A percentile compares a stretch with the other conserved stretches of the same genome.
These are phyloP conservation scores for Belgica antarctica DNA, from an alignment of 2,888 invertebrate species.

Conservation along the genomic window DNA sequence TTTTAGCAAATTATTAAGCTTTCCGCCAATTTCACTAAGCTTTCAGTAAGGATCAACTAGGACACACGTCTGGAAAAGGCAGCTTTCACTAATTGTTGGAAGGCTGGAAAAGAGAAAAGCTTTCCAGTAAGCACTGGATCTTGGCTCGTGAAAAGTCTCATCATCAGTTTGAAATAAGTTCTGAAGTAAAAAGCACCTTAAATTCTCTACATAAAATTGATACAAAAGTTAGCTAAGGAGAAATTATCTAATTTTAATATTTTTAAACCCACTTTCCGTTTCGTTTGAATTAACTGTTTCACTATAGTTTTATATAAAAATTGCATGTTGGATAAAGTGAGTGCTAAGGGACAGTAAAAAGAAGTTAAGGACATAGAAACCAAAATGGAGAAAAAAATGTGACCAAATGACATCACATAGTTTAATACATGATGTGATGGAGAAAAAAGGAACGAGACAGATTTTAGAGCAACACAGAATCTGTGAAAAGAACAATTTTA, in stretches of 20 bases:
- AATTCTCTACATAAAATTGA: conserved; percentile 11
- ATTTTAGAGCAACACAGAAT: neutral
- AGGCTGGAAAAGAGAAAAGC: too few relatives aligned
- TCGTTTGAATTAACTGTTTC: conserved; percentile 1
- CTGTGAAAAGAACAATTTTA: conserved; percentile 4
- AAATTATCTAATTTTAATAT: neutral
- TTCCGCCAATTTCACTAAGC: too few relatives aligned
- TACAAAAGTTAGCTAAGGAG: too few relatives aligned
- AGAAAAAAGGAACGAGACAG: neutral
- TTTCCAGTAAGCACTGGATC: too few relatives aligned
- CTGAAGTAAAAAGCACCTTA: conserved; percentile 9
- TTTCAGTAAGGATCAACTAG: too few relatives aligned
- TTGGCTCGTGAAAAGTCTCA: too few relatives aligned
- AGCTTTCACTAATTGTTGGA: too few relatives aligned
- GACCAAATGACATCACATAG: neutral
- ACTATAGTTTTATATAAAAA: neutral
- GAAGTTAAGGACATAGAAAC: neutral
- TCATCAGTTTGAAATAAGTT: conserved; percentile 25
- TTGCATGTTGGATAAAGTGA: conserved; percentile 20
- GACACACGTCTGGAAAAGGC: too few relatives aligned
- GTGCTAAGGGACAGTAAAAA: neutral
- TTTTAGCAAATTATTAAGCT: too few relatives aligned
- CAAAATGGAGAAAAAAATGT: neutral
- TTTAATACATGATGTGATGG: neutral
- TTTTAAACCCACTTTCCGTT: neutral